These are phyloP conservation scores for Sarcophaga subvicina DNA, from an alignment of 2,888 invertebrate species.

Conservation along the genomic window DNA sequence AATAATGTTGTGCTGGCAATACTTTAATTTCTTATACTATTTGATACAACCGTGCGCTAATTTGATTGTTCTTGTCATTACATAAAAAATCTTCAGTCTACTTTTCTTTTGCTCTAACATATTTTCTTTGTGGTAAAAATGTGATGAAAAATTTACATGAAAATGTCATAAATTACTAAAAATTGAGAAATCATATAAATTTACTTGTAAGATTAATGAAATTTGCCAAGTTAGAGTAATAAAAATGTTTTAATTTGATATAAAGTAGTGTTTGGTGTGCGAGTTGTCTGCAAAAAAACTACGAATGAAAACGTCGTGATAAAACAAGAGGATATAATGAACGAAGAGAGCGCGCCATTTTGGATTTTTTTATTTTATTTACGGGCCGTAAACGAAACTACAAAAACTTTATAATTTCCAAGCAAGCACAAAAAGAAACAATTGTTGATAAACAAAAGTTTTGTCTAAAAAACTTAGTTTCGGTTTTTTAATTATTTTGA, in stretches of 20 bases:
- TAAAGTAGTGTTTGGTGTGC: not conserved
- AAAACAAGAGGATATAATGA: constrained; percentile 37
- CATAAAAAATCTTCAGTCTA: constrained; percentile 64
- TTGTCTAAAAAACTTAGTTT: too few relatives aligned
- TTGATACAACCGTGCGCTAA: constrained; percentile 8
- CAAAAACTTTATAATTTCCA: not conserved
- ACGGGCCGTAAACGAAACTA: constrained; percentile 25
- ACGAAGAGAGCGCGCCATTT: constrained; percentile 72
- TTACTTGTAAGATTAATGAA: constrained; percentile 14
- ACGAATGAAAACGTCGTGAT: constrained; percentile 41
- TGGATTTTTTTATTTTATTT: constrained; percentile 67
- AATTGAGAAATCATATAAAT: constrained; percentile 6
- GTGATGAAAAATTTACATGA: constrained; percentile 28
- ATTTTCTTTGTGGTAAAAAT: constrained; percentile 63
- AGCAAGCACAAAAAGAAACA: too few relatives aligned
- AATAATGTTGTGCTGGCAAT: not conserved
- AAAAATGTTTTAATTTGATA: not conserved
- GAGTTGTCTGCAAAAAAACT: constrained; percentile 47
- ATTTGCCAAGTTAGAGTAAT: not conserved
- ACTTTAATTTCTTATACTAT: not conserved
- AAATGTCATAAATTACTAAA: constrained; percentile 46
- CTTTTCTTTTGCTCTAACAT: constrained; percentile 55
- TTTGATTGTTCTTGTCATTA: constrained; percentile 58
- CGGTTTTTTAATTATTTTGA: too few relatives aligned
- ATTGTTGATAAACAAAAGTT: too few relatives aligned